These are phyloP conservation scores for Polyploca ridens DNA, from an alignment of 2,888 invertebrate genomes.

Conservation along the genomic window DNA sequence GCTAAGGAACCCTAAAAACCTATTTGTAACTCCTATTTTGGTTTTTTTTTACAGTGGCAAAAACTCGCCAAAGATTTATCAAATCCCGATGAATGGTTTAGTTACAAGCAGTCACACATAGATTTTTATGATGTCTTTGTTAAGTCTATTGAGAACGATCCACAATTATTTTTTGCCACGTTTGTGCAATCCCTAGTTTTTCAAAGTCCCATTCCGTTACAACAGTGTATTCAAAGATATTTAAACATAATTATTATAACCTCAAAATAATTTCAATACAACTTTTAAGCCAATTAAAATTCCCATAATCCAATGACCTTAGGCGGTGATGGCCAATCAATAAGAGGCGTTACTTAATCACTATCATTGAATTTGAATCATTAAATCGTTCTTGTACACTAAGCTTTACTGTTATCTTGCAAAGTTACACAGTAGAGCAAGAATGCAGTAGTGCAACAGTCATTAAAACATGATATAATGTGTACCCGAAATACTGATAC, in stretches of 20 bases:
- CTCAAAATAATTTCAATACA: neutral
- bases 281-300: neutral
- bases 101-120: too few relatives aligned
- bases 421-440: neutral
- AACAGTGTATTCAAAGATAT: neutral
- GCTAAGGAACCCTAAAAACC: too few relatives aligned
- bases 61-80: too few relatives aligned
- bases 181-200: too few relatives aligned
- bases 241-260: neutral
- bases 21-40: too few relatives aligned
- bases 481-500: too few relatives aligned
- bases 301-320: neutral
- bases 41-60: too few relatives aligned
- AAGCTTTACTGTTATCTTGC: neutral
- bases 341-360: constrained; percentile 3
- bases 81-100: too few relatives aligned
- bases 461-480: too few relatives aligned
- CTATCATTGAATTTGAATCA: neutral
- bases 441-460: neutral
- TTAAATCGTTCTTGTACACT: neutral
- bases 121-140: too few relatives aligned
- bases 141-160: too few relatives aligned
- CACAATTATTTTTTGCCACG: too few relatives aligned
- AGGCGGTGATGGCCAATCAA: neutral
- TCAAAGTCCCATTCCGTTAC: neutral